Evolutionary conservation across 2,113 vertebrate species (phyloP).

Genomic region (Thalassoma bifasciatum): DNA sequence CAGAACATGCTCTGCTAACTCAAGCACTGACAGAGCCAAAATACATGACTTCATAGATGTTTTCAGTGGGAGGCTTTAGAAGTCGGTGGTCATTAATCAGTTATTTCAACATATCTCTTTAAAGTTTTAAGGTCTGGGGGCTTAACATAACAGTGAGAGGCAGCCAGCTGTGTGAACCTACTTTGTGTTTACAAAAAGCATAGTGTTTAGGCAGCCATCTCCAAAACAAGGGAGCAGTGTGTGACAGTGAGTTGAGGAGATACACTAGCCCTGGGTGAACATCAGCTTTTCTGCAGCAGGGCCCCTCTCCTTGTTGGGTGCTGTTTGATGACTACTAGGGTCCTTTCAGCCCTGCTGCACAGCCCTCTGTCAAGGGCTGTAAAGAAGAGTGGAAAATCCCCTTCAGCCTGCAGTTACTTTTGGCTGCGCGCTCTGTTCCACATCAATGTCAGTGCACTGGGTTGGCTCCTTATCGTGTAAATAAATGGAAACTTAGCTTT

Average conservation of each 20-base stretch:
- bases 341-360: slow-evolving; percentile 62
- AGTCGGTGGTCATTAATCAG: slow-evolving; percentile 51
- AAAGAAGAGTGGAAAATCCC: slow-evolving; percentile 82
- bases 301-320: slow-evolving; percentile 87
- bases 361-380: slow-evolving; percentile 68
- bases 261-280: slow-evolving; percentile 62
- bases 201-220: slow-evolving; percentile 75
- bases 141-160: slow-evolving; percentile 69
- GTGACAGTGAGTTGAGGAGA: slow-evolving; percentile 72
- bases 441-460: slow-evolving; percentile 71
- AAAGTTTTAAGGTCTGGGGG: slow-evolving; percentile 57
- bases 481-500: slow-evolving; percentile 54
- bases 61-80: slow-evolving; percentile 54
- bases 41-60: slow-evolving; percentile 76
- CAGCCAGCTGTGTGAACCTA: slow-evolving; percentile 65
- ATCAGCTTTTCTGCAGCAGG: slow-evolving; percentile 60
- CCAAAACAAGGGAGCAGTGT: slow-evolving; percentile 71
- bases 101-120: slow-evolving; percentile 57
- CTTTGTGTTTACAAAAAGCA: slow-evolving; percentile 69
- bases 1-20: slow-evolving; percentile 45
- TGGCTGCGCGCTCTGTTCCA: slow-evolving; percentile 76
- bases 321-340: slow-evolving; percentile 72
- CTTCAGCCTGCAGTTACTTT: slow-evolving; percentile 77
- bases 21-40: slow-evolving; percentile 46
- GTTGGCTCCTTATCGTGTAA: slow-evolving; percentile 66